Evolutionary conservation across 2,797 vertebrate genomes (phyloP).

Genomic region (Leucoraja ocellata): DNA sequence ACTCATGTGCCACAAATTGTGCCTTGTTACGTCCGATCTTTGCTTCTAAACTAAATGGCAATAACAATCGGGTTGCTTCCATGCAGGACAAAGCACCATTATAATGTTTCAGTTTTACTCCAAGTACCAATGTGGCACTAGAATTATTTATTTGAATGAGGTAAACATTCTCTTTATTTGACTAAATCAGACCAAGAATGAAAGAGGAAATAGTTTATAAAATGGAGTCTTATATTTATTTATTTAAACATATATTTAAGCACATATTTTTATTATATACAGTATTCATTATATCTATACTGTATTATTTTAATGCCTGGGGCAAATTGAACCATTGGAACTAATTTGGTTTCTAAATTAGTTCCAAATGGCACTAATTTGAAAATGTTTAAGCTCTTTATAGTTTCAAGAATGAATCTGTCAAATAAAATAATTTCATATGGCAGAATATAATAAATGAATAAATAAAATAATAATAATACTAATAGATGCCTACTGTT

Average conservation of each 20-base stretch:
- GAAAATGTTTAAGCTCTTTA: not conserved
- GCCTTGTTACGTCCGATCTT: not conserved
- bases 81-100: constrained; percentile 8
- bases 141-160: not conserved
- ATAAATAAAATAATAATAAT: not conserved
- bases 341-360: not conserved
- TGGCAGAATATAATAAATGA: not conserved
- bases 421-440: not conserved
- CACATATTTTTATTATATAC: not conserved
- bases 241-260: not conserved
- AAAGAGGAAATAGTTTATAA: not conserved
- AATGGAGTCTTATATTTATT: not conserved
- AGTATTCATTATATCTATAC: not conserved
- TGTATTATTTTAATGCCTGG: not conserved
- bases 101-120: constrained; percentile 24
- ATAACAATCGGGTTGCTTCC: not conserved
- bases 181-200: not conserved
- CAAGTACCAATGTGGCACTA: constrained; percentile 17
- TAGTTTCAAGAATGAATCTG: not conserved
- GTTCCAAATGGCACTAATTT: not conserved
- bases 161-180: not conserved
- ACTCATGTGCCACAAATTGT: not conserved
- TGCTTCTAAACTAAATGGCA: constrained; percentile 3
- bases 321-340: not conserved
- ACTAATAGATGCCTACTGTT: not conserved